phyloP scores from a whole-genome alignment of 2,888 invertebrate species.

The Orchesella flavescens region DNA sequence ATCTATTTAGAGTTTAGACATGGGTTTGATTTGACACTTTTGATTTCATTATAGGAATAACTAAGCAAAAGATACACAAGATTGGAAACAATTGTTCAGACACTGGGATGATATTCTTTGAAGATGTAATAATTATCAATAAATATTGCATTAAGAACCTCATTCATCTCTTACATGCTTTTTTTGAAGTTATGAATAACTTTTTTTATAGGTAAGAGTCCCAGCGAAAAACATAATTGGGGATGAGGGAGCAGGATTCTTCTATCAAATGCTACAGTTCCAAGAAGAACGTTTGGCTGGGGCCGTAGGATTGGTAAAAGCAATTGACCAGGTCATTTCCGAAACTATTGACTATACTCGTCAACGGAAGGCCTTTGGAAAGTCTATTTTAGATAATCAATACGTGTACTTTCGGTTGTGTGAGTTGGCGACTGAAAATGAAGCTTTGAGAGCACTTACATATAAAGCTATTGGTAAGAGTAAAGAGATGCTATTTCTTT shows the following conservation, averaged over 20 bases:
- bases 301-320: constrained; percentile 71
- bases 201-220: constrained; percentile 73
- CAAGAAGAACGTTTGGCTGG: constrained; percentile 77
- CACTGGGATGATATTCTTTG: constrained; percentile 77
- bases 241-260: constrained; percentile 76
- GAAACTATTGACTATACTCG: constrained; percentile 76
- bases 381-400: constrained; percentile 75
- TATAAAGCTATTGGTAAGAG: constrained; percentile 75
- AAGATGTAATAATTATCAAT: constrained; percentile 75
- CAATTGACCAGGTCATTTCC: constrained; percentile 63
- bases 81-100: constrained; percentile 77
- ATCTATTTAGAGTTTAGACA: no score
- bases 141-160: no score
- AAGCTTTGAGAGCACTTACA: constrained; percentile 75
- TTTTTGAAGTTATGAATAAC: no score
- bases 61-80: constrained; percentile 75
- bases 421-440: constrained; percentile 77
- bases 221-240: constrained; percentile 77
- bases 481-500: background rate
- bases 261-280: constrained; percentile 78
- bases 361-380: constrained; percentile 76
- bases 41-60: constrained; percentile 42
- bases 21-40: background rate
- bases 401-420: constrained; percentile 77
- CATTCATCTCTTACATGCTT: no score